Evolutionary conservation across 2,888 invertebrate genomes (phyloP), one percentile per base, ranked within the genome.

Genomic region (Phorcus lineatus): DNA sequence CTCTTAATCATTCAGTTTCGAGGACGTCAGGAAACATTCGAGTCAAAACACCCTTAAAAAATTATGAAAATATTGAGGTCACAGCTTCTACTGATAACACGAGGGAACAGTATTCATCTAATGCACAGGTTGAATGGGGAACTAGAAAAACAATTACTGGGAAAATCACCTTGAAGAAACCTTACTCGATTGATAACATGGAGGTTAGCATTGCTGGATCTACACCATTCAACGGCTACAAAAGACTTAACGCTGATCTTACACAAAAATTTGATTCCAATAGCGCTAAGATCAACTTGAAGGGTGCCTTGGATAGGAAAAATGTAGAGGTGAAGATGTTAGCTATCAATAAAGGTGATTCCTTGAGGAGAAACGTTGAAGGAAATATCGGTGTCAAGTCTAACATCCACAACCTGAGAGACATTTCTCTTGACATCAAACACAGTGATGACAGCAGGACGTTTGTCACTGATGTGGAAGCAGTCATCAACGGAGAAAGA

Each of bases 181-280:
- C 90, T 52, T 4, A 89, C 11, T 77, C 82, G 13, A 70, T 85
- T 19, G 77, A 75, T 24, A 81, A 82, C 74, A 55, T 88, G 17
- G 81, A 87, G 55, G 80, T 85, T 0, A 84, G 80, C 7, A 70
- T 88, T 31, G 40, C 75, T 9, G 85, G 85, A 4, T 85, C 84
- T 24, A 84, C 90, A 17, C 89, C 91, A 47, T 82, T 88, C 55
- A 78, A 80, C 36, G 83, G 82, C 9, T 85, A 81, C 75, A 84
- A 83, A 78, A 80, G 62, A 31, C 67, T 87, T 13, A 67, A 82
- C 16, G 80, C 84, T 17, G 31, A 70, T 17, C 40, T 70, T 19
- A 36, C 19, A 16, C 31, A 70, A 3, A 31, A 36, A 31, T 7
- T 70, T 36, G 36, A 40, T 40, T 36, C 70, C 40, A 36, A 36